Evolutionary conservation across 2,888 invertebrate genomes (phyloP), one percentile per base, ranked within the genome.

Genomic region (Agapetus fuscipes): DNA sequence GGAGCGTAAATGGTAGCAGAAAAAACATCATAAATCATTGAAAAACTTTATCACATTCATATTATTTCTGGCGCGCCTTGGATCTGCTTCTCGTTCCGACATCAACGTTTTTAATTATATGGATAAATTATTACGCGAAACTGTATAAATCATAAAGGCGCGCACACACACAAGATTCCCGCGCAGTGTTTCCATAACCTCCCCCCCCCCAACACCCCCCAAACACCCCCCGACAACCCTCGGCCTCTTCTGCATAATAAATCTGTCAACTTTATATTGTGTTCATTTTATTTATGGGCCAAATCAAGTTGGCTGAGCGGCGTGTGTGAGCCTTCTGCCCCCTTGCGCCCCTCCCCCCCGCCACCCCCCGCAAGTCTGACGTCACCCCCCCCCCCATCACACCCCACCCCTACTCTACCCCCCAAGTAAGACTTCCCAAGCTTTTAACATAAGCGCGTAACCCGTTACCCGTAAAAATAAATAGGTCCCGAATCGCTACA

Each of bases 231-330:
- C 41, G 44, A 42, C 41, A 38, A 45, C 36, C 46, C 36, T 30
- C 31, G 45, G 45, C 46, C 48, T 45, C 48, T 50, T 48, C 37
- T 38, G 44, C 42, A 48, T 48, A 48, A 48, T 48, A 48, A 48
- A 48, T 48, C 48, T 48, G 48, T 48, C 48, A 48, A 48, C 48
- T 48, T 48, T 48, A 48, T 48, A 48, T 48, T 48, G 48, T 48
- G 48, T 44, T 48, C 48, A 48, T 48, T 48, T 48, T 48, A 48
- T 48, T 48, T 48, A 48, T 48, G 48, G 43, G 44, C 38, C 48
- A 48, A 48, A 48, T 48, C 48, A 48, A 48, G 47, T 47, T 44
- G 41, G 41, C 41, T 44, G 43, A 41, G 48, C 41, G 39, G 48
- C 41, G 41, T 40, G 45, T 48, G 43, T 46, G 42, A 27, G 30